Base-by-base conservation (phyloP, 2,888 invertebrate genomes). In the Aethes cnicana region DNA sequence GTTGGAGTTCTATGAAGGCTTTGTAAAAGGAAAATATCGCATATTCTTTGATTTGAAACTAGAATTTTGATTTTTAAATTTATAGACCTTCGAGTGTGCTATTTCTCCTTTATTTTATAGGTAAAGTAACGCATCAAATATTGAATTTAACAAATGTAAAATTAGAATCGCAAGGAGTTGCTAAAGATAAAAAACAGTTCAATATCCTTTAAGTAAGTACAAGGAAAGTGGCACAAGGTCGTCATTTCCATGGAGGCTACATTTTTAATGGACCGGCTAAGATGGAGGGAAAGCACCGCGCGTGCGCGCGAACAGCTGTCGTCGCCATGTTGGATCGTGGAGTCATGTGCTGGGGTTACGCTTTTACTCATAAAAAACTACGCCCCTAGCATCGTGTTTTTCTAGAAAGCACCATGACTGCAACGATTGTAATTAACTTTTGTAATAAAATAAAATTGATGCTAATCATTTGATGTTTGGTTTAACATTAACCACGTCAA, bases 231-330 rank as follows among this genome's bases (percentile, higher is more conserved):
- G 49, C 12, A 37, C 43, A 44, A 50, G 43, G 50, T 47, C 47
- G 17, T 30, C 18, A 50, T 43, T 50, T 37, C 33, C 12, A 36
- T 12, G n/a, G 49, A 44, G 30, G n/a, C n/a, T 25, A 32, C n/a
- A 50, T 44, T 41, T 46, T 44, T 55, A 23, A 46, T 58, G 55
- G 58, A 66, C 63, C 17, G 59, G 70, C 69, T 79, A 84, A 81
- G 71, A 83, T 83, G 84, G 87, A 86, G 84, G 77, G 87, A 86
- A 87, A 84, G 58, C 49, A 78, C 12, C 63, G 64, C 88, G 86
- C 87, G 72, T 74, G 87, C 86, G 85, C 60, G 30, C 18, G 61
- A 84, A 84, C 86, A 88, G 87, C 87, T 88, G 88, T 63, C 64
- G 72, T 74, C 55, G 69, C 87, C 88, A 88, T 88, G 56, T 87